Conservation (phyloP, 2,113 vertebrate genomes). For the Vulpes vulpes region DNA sequence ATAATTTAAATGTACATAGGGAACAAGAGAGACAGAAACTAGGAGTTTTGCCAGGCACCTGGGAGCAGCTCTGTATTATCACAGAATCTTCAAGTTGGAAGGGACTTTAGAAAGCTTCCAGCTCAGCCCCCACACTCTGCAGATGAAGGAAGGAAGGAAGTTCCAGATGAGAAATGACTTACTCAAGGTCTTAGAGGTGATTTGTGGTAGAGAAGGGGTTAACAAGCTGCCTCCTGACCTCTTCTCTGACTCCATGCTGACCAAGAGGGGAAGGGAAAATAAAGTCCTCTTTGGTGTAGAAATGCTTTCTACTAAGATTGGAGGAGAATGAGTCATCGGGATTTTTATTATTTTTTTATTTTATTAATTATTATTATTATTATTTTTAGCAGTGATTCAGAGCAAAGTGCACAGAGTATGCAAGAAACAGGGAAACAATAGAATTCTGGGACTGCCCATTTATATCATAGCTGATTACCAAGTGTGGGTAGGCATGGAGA, state of each 20-base stretch:
- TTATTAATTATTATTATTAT: too few relatives aligned
- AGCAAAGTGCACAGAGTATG: background rate
- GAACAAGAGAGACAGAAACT: conserved; percentile 78
- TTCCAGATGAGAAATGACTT: background rate
- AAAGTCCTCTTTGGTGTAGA: conserved; percentile 11
- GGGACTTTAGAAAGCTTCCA: conserved; percentile 37
- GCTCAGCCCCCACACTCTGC: background rate
- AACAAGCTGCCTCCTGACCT: background rate
- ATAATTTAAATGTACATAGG: conserved; percentile 79
- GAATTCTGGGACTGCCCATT: background rate
- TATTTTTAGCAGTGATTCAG: conserved; percentile 31
- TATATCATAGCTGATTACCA: background rate
- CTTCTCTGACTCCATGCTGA: background rate
- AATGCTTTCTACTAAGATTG: conserved; percentile 49
- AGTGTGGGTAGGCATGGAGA: background rate
- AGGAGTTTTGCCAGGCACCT: conserved; percentile 83
- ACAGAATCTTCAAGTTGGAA: conserved; percentile 57
- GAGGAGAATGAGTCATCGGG: conserved; percentile 3
- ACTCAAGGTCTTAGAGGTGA: background rate
- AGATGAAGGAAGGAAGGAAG: background rate
- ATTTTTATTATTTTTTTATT: background rate
- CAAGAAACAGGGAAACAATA: background rate
- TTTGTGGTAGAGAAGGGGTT: background rate
- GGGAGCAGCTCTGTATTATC: conserved; percentile 58
- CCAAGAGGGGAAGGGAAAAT: conserved; percentile 14